These are phyloP conservation scores for Lycodopsis pacificus DNA, from an alignment of 2,797 vertebrate genomes.

Conservation along the genomic window DNA sequence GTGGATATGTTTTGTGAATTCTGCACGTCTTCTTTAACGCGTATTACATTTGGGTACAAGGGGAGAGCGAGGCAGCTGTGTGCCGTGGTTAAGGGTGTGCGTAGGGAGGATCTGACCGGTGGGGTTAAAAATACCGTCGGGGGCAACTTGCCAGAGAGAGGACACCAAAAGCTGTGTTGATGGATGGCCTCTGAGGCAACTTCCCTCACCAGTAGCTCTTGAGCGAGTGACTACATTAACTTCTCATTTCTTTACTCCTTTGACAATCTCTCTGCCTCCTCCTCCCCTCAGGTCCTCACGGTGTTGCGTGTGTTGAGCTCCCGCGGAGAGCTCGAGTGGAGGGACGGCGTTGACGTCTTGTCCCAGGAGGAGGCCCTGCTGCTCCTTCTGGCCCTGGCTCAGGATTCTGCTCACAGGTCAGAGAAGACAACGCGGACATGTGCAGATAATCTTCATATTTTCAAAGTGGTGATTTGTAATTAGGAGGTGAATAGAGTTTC, in stretches of 20 bases:
- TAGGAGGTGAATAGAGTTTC: background rate
- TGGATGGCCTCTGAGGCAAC: constrained; percentile 46
- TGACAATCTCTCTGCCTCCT: constrained; percentile 5
- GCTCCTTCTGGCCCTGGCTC: constrained; percentile 84
- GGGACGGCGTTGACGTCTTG: constrained; percentile 72
- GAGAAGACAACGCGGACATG: background rate
- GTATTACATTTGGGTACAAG: constrained; percentile 12
- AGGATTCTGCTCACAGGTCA: constrained; percentile 87
- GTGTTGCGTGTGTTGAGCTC: constrained; percentile 83
- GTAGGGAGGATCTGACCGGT: constrained; percentile 69
- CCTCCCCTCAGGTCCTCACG: constrained; percentile 85
- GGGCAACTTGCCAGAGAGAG: constrained; percentile 64
- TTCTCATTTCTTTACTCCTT: constrained; percentile 5
- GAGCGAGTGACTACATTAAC: constrained; percentile 11
- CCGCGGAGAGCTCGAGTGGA: constrained; percentile 81
- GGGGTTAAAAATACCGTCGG: constrained; percentile 67
- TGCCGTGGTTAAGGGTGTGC: constrained; percentile 66
- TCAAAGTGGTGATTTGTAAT: background rate
- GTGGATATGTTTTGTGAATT: background rate
- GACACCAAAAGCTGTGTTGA: constrained; percentile 75
- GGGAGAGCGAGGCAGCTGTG: constrained; percentile 62
- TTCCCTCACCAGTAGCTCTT: constrained; percentile 26
- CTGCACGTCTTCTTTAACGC: background rate
- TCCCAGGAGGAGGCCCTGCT: constrained; percentile 84
- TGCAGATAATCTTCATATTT: background rate